Conservation (phyloP, 2,797 vertebrate species). For the Pseudomugil tenellus region DNA sequence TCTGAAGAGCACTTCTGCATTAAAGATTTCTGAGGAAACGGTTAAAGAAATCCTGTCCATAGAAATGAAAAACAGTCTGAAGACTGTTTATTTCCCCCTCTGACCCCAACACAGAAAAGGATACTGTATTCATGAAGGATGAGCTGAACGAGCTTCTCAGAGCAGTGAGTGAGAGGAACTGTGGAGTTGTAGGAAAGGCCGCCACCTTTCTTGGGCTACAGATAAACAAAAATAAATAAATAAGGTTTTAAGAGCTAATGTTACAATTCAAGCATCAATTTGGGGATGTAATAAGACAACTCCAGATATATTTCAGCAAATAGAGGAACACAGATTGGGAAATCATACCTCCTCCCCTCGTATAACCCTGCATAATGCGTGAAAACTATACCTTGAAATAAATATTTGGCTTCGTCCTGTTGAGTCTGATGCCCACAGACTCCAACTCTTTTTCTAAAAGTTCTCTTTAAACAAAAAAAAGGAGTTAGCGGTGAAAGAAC, state of each 20-base stretch:
- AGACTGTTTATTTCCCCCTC: neutral
- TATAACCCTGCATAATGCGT: neutral
- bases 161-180: slow-evolving; percentile 94
- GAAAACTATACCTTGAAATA: slow-evolving; percentile 93
- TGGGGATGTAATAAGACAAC: neutral
- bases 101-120: slow-evolving; percentile 74
- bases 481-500: neutral
- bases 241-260: neutral
- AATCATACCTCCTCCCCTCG: too few relatives aligned
- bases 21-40: slow-evolving; percentile 93
- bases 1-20: slow-evolving; percentile 96
- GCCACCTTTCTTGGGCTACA: slow-evolving; percentile 96
- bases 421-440: slow-evolving; percentile 96
- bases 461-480: slow-evolving; percentile 70
- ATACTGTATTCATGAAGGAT: slow-evolving; percentile 99
- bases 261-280: neutral
- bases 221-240: slow-evolving; percentile 4
- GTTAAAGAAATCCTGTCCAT: slow-evolving; percentile 63
- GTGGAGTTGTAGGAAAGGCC: slow-evolving; percentile 98
- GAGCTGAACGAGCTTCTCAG: slow-evolving; percentile 96
- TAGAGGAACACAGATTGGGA: neutral
- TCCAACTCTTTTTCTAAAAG: slow-evolving; percentile 97
- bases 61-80: neutral
- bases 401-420: slow-evolving; percentile 96
- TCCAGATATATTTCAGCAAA: neutral